Evolutionary conservation across 1,140 invertebrate species (phyloP).

Genomic region (Neoseiulus cucumeris): DNA sequence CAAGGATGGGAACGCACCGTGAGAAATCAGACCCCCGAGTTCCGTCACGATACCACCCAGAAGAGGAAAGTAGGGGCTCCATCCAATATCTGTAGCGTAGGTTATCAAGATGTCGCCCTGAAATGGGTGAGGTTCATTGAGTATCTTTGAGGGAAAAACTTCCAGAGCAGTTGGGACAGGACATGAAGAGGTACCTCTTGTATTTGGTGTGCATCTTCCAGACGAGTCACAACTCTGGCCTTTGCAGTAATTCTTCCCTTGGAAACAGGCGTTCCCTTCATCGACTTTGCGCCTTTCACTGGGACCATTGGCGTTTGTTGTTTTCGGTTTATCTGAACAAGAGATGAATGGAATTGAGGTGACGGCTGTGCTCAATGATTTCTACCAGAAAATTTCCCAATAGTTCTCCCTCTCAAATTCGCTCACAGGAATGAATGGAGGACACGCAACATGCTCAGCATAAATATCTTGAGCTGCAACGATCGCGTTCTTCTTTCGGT

Average conservation of each 20-base stretch:
- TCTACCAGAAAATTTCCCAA: background rate
- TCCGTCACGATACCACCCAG: constrained; percentile 61
- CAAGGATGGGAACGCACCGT: too few relatives aligned
- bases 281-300: background rate
- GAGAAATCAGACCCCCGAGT: constrained; percentile 60
- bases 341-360: background rate
- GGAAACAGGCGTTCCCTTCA: background rate
- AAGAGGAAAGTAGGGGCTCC: constrained; percentile 70
- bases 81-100: constrained; percentile 56
- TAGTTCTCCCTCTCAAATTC: background rate
- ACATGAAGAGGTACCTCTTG: background rate
- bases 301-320: background rate
- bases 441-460: background rate
- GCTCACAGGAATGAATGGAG: background rate
- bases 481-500: background rate
- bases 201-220: background rate
- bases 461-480: background rate
- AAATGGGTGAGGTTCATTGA: constrained; percentile 15
- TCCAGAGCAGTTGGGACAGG: too few relatives aligned
- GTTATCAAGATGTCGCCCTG: constrained; percentile 56
- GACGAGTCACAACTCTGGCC: background rate
- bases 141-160: too few relatives aligned
- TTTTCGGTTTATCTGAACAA: background rate
- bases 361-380: background rate
- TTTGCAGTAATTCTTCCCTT: background rate